Conservation (phyloP, 2,113 vertebrate species). For the Poeciliopsis retropinna region DNA sequence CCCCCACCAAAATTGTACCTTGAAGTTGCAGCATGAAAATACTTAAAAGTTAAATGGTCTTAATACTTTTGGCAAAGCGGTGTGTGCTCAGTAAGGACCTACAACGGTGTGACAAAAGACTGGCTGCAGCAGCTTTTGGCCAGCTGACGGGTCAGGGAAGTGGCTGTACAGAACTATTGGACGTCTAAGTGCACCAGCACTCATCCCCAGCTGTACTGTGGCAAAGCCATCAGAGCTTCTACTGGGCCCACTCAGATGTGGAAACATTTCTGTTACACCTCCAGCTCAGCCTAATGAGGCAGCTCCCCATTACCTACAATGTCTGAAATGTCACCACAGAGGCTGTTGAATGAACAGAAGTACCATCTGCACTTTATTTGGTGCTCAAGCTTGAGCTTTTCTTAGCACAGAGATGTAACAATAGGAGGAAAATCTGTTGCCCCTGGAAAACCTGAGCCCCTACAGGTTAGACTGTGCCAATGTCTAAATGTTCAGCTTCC, state of each 20-base stretch:
- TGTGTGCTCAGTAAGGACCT: slow-evolving; percentile 34
- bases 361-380: slow-evolving; percentile 8
- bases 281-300: slow-evolving; percentile 61
- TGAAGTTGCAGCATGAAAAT: no score
- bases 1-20: no score
- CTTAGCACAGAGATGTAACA: neutral
- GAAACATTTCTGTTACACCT: slow-evolving; percentile 48
- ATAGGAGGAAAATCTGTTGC: neutral
- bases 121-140: slow-evolving; percentile 34
- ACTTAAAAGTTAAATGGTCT: no score
- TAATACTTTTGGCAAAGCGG: neutral
- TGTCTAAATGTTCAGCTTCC: neutral
- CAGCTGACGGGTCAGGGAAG: slow-evolving; percentile 38
- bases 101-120: slow-evolving; percentile 17
- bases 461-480: neutral
- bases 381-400: slow-evolving; percentile 11
- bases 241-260: slow-evolving; percentile 33
- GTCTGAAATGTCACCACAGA: slow-evolving; percentile 26
- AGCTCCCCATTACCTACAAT: slow-evolving; percentile 35
- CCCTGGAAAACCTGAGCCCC: no score
- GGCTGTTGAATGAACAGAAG: slow-evolving; percentile 24
- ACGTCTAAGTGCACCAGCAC: slow-evolving; percentile 32
- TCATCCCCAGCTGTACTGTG: slow-evolving; percentile 37
- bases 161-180: slow-evolving; percentile 22
- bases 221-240: slow-evolving; percentile 37